Percentiles rank a stretch among this genome's conserved stretches.
These are phyloP conservation scores for Oryzias sinensis DNA, from an alignment of 2,797 vertebrate species.

Conservation along the genomic window DNA sequence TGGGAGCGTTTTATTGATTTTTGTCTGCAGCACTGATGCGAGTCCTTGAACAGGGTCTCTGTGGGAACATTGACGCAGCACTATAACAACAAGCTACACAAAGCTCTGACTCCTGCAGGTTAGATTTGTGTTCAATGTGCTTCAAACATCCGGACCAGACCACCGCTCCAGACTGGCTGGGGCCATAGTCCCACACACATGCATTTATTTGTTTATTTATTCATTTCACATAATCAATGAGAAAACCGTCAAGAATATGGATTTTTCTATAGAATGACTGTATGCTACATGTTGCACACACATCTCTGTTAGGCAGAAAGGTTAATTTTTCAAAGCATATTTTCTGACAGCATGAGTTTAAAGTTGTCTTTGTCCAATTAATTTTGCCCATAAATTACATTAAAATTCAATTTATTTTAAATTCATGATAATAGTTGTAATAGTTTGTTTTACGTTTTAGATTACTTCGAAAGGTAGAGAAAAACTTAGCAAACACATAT, in stretches of 20 bases:
- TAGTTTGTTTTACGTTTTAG: too few relatives aligned
- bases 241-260: neutral
- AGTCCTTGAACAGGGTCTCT: conserved; percentile 20
- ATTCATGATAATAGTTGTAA: too few relatives aligned
- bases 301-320: too few relatives aligned
- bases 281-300: neutral
- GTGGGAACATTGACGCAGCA: conserved; percentile 39
- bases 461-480: too few relatives aligned
- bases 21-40: conserved; percentile 20
- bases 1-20: conserved; percentile 48
- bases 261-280: neutral
- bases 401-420: too few relatives aligned
- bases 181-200: neutral
- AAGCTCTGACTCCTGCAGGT: conserved; percentile 12
- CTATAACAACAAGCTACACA: conserved; percentile 15
- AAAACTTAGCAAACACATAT: too few relatives aligned
- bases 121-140: conserved; percentile 11
- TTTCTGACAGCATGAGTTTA: too few relatives aligned
- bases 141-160: conserved; percentile 5
- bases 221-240: conserved; percentile 8
- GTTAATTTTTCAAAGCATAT: too few relatives aligned
- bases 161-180: conserved; percentile 15
- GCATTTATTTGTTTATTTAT: conserved; percentile 2
- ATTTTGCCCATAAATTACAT: too few relatives aligned
- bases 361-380: too few relatives aligned